phyloP scores from a whole-genome alignment of 2,888 invertebrate genomes.

The Ellobium chinense region DNA sequence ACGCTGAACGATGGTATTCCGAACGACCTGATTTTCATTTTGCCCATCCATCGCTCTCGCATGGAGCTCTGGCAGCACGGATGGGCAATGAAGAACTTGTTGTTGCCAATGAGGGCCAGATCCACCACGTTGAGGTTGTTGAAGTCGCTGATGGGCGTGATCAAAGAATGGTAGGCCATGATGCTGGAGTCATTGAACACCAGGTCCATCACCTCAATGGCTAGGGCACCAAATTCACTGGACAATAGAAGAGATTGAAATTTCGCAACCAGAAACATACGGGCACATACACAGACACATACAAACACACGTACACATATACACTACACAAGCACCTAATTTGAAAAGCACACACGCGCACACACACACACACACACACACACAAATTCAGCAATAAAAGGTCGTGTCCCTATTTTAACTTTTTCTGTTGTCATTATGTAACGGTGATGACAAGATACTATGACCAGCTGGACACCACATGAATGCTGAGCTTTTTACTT shows the following conservation, averaged over 20 bases:
- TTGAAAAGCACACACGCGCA: no score
- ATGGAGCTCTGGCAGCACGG: slow-evolving; percentile 81
- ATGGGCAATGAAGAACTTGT: slow-evolving; percentile 80
- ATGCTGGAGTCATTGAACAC: slow-evolving; percentile 72
- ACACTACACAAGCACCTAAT: no score
- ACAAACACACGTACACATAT: no score
- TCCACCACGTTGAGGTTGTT: slow-evolving; percentile 77
- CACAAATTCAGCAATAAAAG: no score
- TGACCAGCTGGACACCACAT: no score
- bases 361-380: no score
- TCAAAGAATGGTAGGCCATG: slow-evolving; percentile 75
- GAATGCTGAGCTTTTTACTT: no score
- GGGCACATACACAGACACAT: no score
- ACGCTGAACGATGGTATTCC: slow-evolving; percentile 73
- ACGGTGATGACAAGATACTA: no score
- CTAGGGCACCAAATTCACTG: slow-evolving; percentile 77
- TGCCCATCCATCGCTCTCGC: slow-evolving; percentile 78
- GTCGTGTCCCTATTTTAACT: no score
- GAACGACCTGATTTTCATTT: slow-evolving; percentile 76
- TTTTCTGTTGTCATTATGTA: no score
- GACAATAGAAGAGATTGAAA: slow-evolving; percentile 21
- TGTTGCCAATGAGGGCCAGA: slow-evolving; percentile 77
- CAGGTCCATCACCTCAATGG: slow-evolving; percentile 74
- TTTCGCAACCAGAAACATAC: no score
- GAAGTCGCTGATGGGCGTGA: slow-evolving; percentile 76